These are phyloP conservation scores for Trialeurodes vaporariorum DNA, from an alignment of 1,140 invertebrate species.

Conservation along the genomic window DNA sequence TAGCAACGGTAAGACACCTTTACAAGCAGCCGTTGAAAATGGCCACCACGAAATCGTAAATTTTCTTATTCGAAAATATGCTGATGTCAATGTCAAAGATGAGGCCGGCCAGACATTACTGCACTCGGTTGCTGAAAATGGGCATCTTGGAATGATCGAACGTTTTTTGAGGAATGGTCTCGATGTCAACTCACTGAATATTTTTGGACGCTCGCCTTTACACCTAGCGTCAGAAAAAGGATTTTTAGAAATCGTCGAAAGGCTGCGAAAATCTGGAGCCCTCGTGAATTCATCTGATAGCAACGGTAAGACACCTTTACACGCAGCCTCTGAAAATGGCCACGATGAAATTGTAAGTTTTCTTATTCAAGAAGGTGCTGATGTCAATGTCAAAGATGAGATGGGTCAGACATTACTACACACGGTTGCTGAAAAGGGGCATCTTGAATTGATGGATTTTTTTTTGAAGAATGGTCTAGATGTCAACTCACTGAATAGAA, in stretches of 20 bases:
- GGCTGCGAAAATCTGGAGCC: not conserved
- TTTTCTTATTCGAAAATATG: too few species aligned
- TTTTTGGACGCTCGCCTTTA: not conserved
- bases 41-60: too few species aligned
- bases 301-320: not conserved
- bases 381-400: not conserved
- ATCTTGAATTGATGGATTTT: not conserved
- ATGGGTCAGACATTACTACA: not conserved
- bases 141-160: not conserved
- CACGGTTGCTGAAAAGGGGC: not conserved
- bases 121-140: too few species aligned
- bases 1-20: too few species aligned
- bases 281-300: not conserved
- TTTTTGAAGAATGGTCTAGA: not conserved
- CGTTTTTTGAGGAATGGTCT: not conserved
- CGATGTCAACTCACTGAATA: not conserved
- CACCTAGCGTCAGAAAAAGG: not conserved
- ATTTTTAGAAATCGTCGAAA: not conserved
- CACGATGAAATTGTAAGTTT: not conserved
- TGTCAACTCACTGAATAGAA: too few species aligned
- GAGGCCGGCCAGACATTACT: too few species aligned
- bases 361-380: not conserved
- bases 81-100: too few species aligned
- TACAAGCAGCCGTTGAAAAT: too few species aligned
- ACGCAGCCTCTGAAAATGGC: not conserved